A percentile compares a stretch with the other conserved stretches of the same genome.
Evolutionary conservation across 2,113 vertebrate genomes (phyloP).

Genomic region (Etia nguti): DNA sequence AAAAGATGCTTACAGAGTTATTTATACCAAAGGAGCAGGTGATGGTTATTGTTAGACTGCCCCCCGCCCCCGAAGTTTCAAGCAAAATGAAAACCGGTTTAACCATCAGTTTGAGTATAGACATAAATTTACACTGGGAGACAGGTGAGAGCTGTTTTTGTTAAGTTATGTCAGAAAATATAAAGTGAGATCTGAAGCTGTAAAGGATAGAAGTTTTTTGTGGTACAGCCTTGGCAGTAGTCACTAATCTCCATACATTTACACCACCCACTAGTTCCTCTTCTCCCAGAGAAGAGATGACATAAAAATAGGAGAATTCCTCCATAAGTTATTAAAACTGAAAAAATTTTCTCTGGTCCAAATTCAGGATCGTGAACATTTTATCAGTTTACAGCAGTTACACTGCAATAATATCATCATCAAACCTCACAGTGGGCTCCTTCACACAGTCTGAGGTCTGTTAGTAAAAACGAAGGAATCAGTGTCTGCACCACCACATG

Average conservation of each 20-base stretch:
- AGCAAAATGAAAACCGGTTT: background rate
- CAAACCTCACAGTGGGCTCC: background rate
- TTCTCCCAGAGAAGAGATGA: too few relatives aligned
- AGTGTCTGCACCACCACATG: fast-evolving
- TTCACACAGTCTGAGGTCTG: fast-evolving
- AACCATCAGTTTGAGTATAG: too few relatives aligned
- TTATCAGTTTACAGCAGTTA: fast-evolving
- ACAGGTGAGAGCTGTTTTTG: too few relatives aligned
- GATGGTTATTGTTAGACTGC: background rate
- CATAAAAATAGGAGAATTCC: background rate
- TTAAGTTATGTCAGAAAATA: background rate
- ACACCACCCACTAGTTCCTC: background rate
- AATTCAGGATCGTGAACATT: background rate
- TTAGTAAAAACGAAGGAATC: background rate
- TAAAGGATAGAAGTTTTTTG: background rate
- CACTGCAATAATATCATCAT: fast-evolving
- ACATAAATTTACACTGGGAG: too few relatives aligned
- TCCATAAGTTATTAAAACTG: background rate
- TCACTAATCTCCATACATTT: background rate
- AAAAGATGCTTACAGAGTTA: background rate
- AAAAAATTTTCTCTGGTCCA: background rate
- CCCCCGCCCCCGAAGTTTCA: background rate
- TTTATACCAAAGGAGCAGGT: background rate
- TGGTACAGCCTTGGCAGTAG: fast-evolving
- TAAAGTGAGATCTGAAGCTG: background rate